Evolutionary conservation across 64 coral and sea anemone genomes (phyloP), one percentile per base, ranked within the genome.

Genomic region (Trachythela sp.): DNA sequence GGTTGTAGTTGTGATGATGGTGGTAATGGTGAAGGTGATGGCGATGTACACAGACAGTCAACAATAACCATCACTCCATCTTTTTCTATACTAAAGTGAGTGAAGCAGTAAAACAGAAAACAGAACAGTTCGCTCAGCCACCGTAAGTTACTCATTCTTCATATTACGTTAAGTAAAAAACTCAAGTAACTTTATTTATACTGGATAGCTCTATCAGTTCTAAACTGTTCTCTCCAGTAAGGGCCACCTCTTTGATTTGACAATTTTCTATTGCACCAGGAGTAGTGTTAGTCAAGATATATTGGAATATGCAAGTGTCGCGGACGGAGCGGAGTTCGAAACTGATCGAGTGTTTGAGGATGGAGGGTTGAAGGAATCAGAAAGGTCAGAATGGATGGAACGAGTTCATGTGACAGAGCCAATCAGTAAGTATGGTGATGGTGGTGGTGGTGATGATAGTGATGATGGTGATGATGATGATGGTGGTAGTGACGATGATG

Each of bases 91-190:
- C 43, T 43, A 22, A 15, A 45, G 84, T 86, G 51, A 18, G 40
- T 31, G 85, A 94, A 84, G 86, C 90, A 9, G 32, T 39, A 15
- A 68, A 94, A 15, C 8, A 54, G 35, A 58, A 72, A 27, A 59
- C 33, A 2, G 31, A 9, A 15, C 75, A 35, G 15, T 37, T 29
- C 0, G 2, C 34, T 39, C 75, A 80, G 20, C 20, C 75, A 37
- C 31, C 75, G 75, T 80, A 80, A 37, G 75, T n/a, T n/a, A n/a
- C n/a, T n/a, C n/a, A n/a, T 2, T 35, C 15, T 6, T 30, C 0
- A 80, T 37, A n/a, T 35, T 10, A 35, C 11, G 9, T 35, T 2
- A 80, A 35, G 13, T 80, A 2, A 13, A 29, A n/a, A n/a, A n/a
- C n/a, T 80, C 4, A 37, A 36, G 4, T 80, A 80, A 10, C 37